Conservation (phyloP, 1,140 invertebrate genomes). For the Ceratina australensis region DNA sequence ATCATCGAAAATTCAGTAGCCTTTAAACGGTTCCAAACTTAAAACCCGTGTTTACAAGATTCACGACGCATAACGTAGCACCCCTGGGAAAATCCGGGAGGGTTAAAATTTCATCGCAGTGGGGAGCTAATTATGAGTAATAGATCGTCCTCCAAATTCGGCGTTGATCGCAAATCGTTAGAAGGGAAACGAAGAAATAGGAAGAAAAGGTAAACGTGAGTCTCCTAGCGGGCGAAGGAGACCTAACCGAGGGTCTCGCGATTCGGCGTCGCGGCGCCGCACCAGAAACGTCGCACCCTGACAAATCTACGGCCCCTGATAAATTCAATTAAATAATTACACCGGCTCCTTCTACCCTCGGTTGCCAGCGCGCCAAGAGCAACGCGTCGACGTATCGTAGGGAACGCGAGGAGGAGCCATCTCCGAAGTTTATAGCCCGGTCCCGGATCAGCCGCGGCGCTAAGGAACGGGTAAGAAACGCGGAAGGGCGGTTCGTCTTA, state of each 20-base stretch:
- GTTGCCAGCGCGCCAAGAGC: conserved; percentile 17
- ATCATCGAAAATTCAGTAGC: background rate
- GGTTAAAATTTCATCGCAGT: background rate
- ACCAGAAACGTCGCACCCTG: conserved; percentile 62
- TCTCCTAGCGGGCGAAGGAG: too few species aligned
- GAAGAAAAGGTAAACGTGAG: background rate
- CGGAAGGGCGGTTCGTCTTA: conserved; percentile 74
- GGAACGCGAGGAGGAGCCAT: conserved; percentile 56
- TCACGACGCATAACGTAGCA: background rate
- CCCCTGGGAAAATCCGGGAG: too few species aligned
- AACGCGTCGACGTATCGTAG: conserved; percentile 34
- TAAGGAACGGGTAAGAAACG: conserved; percentile 41
- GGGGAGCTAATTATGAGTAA: conserved; percentile 45
- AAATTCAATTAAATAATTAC: conserved; percentile 80
- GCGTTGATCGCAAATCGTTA: background rate
- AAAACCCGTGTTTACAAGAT: background rate
- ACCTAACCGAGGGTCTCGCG: conserved; percentile 34
- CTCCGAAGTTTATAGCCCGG: conserved; percentile 75
- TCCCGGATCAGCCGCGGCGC: conserved; percentile 68
- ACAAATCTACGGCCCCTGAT: conserved; percentile 69
- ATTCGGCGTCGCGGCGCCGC: conserved; percentile 34
- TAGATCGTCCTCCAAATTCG: conserved; percentile 28
- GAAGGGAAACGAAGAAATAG: too few species aligned
- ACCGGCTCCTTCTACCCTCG: conserved; percentile 14
- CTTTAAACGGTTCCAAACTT: conserved; percentile 2